A percentile compares a stretch with the other conserved stretches of the same genome.
phyloP scores from a whole-genome alignment of 2,888 invertebrate species.

The Nezara viridula region DNA sequence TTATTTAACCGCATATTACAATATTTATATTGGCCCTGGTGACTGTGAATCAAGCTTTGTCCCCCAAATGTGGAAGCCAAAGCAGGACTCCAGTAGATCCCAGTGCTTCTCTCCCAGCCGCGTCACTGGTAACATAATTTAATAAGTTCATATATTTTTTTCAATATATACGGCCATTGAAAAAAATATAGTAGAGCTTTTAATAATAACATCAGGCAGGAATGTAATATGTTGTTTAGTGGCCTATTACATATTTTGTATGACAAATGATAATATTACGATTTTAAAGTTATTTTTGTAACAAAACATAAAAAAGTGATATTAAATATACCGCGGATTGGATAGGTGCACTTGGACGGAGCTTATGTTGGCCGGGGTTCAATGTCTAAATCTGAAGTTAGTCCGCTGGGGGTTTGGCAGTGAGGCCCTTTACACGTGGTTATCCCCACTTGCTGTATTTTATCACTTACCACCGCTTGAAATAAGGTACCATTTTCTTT shows the following conservation, averaged over 20 bases:
- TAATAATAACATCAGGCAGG: background rate
- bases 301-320: background rate
- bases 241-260: background rate
- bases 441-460: background rate
- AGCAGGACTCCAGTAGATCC: too few relatives aligned
- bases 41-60: too few relatives aligned
- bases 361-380: background rate
- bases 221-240: background rate
- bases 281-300: background rate
- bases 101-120: too few relatives aligned
- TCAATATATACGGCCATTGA: too few relatives aligned
- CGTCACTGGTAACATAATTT: too few relatives aligned
- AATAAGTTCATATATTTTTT: too few relatives aligned
- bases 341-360: slow-evolving; percentile 22
- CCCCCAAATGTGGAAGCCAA: too few relatives aligned
- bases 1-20: too few relatives aligned
- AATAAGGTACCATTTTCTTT: background rate
- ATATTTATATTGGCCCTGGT: too few relatives aligned
- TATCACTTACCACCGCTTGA: background rate
- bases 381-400: slow-evolving; percentile 28
- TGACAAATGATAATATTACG: background rate
- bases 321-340: background rate
- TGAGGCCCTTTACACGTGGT: background rate
- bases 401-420: slow-evolving; percentile 23
- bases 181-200: background rate